Evolutionary conservation across 2,888 invertebrate genomes (phyloP).

Genomic region (Melipona beecheii): DNA sequence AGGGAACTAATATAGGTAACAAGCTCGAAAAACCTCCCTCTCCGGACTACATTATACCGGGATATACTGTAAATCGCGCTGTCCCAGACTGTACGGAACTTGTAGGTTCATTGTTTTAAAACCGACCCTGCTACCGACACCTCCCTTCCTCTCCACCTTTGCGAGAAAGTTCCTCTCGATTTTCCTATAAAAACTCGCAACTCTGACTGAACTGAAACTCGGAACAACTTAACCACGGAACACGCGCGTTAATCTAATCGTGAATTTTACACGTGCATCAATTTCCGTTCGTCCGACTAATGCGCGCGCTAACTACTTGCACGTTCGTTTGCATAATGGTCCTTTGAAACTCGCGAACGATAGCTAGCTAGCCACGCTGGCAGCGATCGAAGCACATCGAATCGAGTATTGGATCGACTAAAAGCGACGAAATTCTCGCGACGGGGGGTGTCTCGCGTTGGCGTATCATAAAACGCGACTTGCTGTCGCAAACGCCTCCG

Average conservation of each 20-base stretch:
- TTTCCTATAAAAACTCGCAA: background rate
- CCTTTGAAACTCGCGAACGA: slow-evolving; percentile 22
- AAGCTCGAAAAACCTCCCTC: background rate
- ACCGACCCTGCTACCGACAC: background rate
- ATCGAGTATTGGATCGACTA: slow-evolving; percentile 32
- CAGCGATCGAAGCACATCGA: background rate
- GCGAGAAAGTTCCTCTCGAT: background rate
- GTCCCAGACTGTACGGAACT: background rate
- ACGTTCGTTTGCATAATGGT: slow-evolving; percentile 51
- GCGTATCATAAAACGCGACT: background rate
- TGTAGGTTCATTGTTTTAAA: slow-evolving; percentile 13
- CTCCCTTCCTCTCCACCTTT: no score
- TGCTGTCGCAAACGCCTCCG: background rate
- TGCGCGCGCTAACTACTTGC: slow-evolving; percentile 5
- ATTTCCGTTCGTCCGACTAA: slow-evolving; percentile 16
- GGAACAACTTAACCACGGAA: background rate
- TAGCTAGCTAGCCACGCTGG: slow-evolving; percentile 25
- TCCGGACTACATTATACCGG: slow-evolving; percentile 22
- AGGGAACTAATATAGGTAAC: slow-evolving; percentile 40
- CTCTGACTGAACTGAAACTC: background rate
- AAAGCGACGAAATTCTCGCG: slow-evolving; percentile 27
- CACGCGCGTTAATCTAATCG: slow-evolving; percentile 2
- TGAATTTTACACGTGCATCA: slow-evolving; percentile 31
- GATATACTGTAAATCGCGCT: slow-evolving; percentile 1
- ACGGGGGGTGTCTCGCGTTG: background rate